phyloP scores from a whole-genome alignment of 2,113 vertebrate genomes.

The Callospermophilus lateralis region DNA sequence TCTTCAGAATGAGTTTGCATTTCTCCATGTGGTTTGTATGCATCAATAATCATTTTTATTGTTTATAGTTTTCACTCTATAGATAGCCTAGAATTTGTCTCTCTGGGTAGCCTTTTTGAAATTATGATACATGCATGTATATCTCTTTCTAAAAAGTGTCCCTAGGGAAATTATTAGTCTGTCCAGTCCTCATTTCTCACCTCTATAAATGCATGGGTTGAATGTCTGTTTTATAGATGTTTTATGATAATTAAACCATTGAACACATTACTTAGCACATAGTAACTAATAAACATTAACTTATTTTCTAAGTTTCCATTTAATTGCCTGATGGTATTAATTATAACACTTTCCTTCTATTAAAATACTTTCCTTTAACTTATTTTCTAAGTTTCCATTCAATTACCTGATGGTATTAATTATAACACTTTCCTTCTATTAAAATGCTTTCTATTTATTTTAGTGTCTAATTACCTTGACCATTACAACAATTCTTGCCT shows the following conservation, averaged over 20 bases:
- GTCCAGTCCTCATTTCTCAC: background rate
- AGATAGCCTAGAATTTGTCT: conserved; percentile 1
- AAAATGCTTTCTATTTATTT: background rate
- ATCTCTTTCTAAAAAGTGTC: background rate
- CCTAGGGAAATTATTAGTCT: background rate
- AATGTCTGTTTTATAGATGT: background rate
- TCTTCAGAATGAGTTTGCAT: background rate
- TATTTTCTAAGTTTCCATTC: no score
- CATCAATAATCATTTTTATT: background rate
- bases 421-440: no score
- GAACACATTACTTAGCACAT: background rate
- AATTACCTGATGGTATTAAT: no score
- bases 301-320: background rate
- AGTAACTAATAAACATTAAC: background rate
- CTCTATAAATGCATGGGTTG: background rate
- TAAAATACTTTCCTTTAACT: no score
- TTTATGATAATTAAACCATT: background rate
- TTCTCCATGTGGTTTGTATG: background rate
- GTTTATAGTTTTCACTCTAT: background rate
- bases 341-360: background rate
- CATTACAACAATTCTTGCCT: background rate
- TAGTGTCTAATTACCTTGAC: background rate
- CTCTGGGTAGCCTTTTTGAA: background rate
- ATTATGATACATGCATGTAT: background rate
- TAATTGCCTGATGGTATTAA: background rate